phyloP scores from a whole-genome alignment of 2,797 vertebrate species.

The Periparus ater region DNA sequence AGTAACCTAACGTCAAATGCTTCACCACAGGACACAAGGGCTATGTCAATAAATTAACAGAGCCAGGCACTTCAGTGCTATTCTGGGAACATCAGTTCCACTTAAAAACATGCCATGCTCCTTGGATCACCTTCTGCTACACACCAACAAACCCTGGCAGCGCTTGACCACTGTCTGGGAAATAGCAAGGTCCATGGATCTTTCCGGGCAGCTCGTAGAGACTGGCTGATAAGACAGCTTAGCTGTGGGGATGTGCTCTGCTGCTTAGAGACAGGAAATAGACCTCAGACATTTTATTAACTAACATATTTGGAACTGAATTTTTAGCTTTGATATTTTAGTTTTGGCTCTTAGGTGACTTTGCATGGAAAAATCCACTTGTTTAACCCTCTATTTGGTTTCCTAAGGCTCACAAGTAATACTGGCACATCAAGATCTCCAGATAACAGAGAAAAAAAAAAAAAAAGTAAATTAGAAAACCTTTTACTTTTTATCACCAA shows the following conservation, averaged over 20 bases:
- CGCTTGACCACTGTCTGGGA: neutral
- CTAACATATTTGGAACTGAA: neutral
- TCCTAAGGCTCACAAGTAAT: neutral
- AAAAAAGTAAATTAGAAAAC: neutral
- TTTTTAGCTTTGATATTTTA: neutral
- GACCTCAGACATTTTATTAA: neutral
- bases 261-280: neutral
- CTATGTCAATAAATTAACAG: neutral
- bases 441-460: neutral
- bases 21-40: rapidly evolving
- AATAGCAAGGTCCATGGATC: neutral
- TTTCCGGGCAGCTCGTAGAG: neutral
- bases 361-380: neutral
- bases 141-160: neutral
- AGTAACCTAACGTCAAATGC: neutral
- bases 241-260: neutral
- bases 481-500: neutral
- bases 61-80: neutral
- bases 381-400: neutral
- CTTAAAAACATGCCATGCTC: neutral
- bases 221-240: neutral
- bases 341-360: neutral
- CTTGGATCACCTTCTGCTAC: neutral
- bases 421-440: neutral
- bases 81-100: neutral